Evolutionary conservation across 37 sponge, comb jelly and placozoan genomes (phyloP).

Genomic region (Halichondria panicea): DNA sequence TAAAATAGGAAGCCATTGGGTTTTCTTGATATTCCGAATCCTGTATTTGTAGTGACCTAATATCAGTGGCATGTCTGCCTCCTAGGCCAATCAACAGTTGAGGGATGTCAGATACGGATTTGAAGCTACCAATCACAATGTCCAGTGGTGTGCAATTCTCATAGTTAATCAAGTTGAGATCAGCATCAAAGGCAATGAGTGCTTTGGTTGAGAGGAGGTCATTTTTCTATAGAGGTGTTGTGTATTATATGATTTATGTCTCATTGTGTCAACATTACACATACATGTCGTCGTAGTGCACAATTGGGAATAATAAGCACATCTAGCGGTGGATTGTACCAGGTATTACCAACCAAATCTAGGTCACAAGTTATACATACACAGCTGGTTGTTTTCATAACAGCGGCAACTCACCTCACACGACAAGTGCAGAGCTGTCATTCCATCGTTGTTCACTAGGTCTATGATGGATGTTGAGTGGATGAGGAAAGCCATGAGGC

Average conservation of each 20-base stretch:
- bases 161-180: constrained; percentile 17
- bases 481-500: neutral
- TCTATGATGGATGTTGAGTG: neutral
- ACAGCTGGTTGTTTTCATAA: neutral
- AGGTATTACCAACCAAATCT: neutral
- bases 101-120: too few species aligned
- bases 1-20: too few species aligned
- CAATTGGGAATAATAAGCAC: neutral
- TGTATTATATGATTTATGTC: neutral
- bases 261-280: neutral
- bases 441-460: neutral
- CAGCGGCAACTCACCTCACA: neutral
- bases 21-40: too few species aligned
- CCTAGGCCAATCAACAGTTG: too few species aligned
- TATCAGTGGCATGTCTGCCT: too few species aligned
- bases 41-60: too few species aligned
- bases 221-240: neutral
- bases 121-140: neutral
- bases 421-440: constrained; percentile 25
- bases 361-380: neutral
- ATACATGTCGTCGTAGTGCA: neutral
- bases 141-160: constrained; percentile 21
- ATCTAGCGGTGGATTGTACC: neutral
- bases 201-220: constrained; percentile 20
- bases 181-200: constrained; percentile 38